Conservation (phyloP, 2,113 vertebrate genomes). For the Tachysurus vachellii region DNA sequence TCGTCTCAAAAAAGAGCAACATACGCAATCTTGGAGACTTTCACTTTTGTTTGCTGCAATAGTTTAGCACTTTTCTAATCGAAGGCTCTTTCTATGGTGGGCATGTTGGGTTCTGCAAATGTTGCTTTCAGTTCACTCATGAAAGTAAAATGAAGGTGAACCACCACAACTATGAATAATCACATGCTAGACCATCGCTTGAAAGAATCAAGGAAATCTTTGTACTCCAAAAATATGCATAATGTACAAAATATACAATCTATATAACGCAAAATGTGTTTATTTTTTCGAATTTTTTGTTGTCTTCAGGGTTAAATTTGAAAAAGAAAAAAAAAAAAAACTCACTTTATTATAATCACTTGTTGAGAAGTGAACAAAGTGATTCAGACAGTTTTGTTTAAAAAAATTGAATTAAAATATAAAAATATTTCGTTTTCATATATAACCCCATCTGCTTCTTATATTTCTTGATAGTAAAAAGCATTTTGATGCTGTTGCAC, state of each 20-base stretch:
- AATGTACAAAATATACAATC: not conserved
- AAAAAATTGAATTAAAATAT: not conserved
- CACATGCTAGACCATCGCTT: not conserved
- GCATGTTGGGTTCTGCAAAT: not conserved
- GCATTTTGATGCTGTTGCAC: not conserved
- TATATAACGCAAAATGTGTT: not conserved
- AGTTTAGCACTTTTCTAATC: not conserved
- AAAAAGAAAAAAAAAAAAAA: not conserved
- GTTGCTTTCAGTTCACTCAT: not conserved
- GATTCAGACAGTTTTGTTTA: not conserved
- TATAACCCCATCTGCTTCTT: not conserved
- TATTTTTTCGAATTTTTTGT: not conserved
- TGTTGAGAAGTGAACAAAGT: not conserved
- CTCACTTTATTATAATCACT: not conserved
- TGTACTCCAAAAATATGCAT: not conserved
- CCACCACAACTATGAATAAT: not conserved
- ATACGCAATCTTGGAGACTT: not conserved
- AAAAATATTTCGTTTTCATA: not conserved
- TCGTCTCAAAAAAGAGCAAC: conserved; percentile 4
- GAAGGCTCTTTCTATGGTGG: not conserved
- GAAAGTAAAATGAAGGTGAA: not conserved
- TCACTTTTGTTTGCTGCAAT: not conserved
- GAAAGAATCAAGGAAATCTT: not conserved
- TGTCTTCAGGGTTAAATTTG: not conserved
- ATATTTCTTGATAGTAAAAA: not conserved